Base-by-base conservation (phyloP, 2,888 invertebrate species). In the Mantis religiosa region DNA sequence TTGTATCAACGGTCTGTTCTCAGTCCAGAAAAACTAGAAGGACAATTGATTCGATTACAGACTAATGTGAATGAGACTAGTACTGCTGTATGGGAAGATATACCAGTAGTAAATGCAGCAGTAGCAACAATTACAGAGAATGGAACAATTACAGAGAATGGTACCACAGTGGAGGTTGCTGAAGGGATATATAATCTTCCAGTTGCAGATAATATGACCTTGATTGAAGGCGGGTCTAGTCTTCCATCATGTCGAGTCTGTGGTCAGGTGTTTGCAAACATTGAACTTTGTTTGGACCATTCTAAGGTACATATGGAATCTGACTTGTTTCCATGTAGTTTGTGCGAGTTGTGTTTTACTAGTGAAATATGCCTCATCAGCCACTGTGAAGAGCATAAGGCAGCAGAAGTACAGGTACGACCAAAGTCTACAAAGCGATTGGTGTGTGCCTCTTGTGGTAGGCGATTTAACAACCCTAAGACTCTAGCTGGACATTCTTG, bases 271-370 rank as follows among this genome's bases (percentile, higher is more conserved):
- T 90, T 90, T 84, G 84, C 88, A 20, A 87, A 83, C n/a, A 34
- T 87, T 81, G 90, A 90, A 27, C 20, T 85, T 12, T 90, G 90
- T 71, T 54, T 90, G 87, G 86, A 28, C 28, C 90, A 90, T 82
- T 86, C 89, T 1, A 87, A 88, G 47, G 85, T 34, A 14, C 90
- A 90, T 30, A 82, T 86, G 34, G 81, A 88, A 25, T 83, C 87
- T 25, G 90, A 88, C 71, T 41, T 89, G n/a, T 89, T 86, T 84
- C 90, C 90, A 2, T 90, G 90, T 84, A 88, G 88, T 27, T n/a
- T 90, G 34, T 90, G 90, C 47, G 87, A 89, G 28, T 81, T 89
- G 27, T 87, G 88, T 85, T 90, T 90, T 83, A 83, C 85, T 82
- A 86, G 71, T 27, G 89, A 90, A 34, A 84, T 85, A 20, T 85